Percentiles rank a stretch among this genome's conserved stretches.
phyloP scores from a whole-genome alignment of 2,113 vertebrate genomes.

The Pavo muticus region DNA sequence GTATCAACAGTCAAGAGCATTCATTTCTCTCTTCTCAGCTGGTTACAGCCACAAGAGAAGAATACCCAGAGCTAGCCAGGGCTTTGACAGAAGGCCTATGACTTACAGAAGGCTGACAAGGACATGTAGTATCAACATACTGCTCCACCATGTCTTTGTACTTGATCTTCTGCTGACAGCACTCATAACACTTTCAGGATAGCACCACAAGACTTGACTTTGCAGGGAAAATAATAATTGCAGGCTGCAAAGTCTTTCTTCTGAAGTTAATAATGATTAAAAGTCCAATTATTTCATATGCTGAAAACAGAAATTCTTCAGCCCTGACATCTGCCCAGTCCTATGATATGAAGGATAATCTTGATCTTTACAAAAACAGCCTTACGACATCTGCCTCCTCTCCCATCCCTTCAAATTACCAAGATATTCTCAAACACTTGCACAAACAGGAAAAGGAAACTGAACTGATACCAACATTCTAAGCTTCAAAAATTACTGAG shows the following conservation, averaged over 20 bases:
- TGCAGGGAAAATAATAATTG: neutral
- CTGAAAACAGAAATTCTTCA: neutral
- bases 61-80: neutral
- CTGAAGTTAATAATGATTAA: neutral
- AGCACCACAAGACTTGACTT: neutral
- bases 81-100: neutral
- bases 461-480: neutral
- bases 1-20: neutral
- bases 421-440: neutral
- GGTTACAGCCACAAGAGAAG: neutral
- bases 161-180: neutral
- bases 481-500: neutral
- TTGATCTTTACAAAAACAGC: neutral
- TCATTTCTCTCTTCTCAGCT: neutral
- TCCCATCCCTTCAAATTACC: neutral
- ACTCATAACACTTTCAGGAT: neutral
- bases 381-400: neutral
- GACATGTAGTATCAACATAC: neutral
- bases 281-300: neutral
- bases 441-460: conserved; percentile 8
- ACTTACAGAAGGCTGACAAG: neutral
- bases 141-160: neutral
- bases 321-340: neutral
- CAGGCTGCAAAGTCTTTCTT: neutral
- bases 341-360: neutral